Evolutionary conservation across 2,888 invertebrate genomes (phyloP), one percentile per base, ranked within the genome.

Genomic region (Apocheima hispidaria): DNA sequence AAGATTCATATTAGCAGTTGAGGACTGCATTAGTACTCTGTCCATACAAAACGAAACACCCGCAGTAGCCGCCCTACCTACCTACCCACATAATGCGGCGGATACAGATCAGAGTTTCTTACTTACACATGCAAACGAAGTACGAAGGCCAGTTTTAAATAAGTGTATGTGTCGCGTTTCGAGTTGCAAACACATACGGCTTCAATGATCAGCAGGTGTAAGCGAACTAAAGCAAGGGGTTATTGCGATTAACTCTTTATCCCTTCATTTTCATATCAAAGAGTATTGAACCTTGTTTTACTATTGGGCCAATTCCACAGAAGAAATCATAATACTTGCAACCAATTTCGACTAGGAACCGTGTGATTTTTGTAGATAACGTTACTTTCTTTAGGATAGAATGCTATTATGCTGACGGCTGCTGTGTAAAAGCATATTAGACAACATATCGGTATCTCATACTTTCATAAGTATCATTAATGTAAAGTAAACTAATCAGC

Each of bases 121-220:
- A 88, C 90, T 84, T 87, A 90, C 90, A 84, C 88, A 88, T 85
- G 87, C 87, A 86, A 75, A 78, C 81, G 73, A 85, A 86, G 83
- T 84, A 86, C 82, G 88, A 87, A 89, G 90, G 91, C 92, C 91
- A 89, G 91, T 90, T 90, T 88, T 82, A 78, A 84, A 82, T 84
- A 78, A 70, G 77, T 80, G 87, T 85, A 83, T 85, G 86, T 88
- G 87, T 90, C 62, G 66, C 68, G 65, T 65, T 59, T 60, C 60
- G 89, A 88, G 90, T 89, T 86, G 86, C 82, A 85, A 89, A 89
- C 86, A 91, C 86, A 88, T 92, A 90, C 84, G 91, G 90, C 92
- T 92, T 92, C 91, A 83, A 90, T 90, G 89, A 90, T 92, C 92
- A 92, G 92, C 92, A 92, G 92, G 92, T 92, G 92, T 87, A 91